Conservation (phyloP, 2,113 vertebrate species). For the Trichomycterus rosablanca region DNA sequence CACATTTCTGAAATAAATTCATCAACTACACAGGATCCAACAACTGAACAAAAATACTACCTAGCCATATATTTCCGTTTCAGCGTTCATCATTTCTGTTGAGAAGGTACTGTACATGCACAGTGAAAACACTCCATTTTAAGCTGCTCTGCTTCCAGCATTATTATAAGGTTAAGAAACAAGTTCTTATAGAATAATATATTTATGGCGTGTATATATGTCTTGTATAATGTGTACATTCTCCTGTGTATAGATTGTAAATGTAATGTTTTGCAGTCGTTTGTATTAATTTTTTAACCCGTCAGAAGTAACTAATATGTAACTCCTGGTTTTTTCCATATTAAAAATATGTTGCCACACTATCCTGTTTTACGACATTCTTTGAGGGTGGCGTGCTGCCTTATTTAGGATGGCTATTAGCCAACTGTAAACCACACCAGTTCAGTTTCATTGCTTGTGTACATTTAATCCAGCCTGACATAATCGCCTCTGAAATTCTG, state of each 20-base stretch:
- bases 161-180: constrained; percentile 53
- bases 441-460: not conserved
- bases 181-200: constrained; percentile 82
- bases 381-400: not conserved
- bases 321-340: constrained; percentile 63
- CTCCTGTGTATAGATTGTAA: constrained; percentile 75
- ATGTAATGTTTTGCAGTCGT: constrained; percentile 63
- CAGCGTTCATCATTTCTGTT: no score
- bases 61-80: constrained; percentile 53
- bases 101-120: constrained; percentile 4
- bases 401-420: constrained; percentile 1
- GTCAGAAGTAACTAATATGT: constrained; percentile 66
- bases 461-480: not conserved
- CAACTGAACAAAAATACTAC: constrained; percentile 73
- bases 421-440: constrained; percentile 3
- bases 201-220: constrained; percentile 78
- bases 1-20: constrained; percentile 25
- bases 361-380: constrained; percentile 2
- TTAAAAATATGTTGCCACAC: constrained; percentile 43
- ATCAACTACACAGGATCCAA: constrained; percentile 63
- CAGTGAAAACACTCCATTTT: constrained; percentile 40
- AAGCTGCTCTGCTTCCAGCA: constrained; percentile 62
- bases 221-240: constrained; percentile 78
- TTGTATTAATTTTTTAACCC: constrained; percentile 58
- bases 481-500: constrained; percentile 14